A percentile compares a stretch with the other conserved stretches of the same genome.
Conservation (phyloP, 2,797 vertebrate species). For the Amblyraja radiata region DNA sequence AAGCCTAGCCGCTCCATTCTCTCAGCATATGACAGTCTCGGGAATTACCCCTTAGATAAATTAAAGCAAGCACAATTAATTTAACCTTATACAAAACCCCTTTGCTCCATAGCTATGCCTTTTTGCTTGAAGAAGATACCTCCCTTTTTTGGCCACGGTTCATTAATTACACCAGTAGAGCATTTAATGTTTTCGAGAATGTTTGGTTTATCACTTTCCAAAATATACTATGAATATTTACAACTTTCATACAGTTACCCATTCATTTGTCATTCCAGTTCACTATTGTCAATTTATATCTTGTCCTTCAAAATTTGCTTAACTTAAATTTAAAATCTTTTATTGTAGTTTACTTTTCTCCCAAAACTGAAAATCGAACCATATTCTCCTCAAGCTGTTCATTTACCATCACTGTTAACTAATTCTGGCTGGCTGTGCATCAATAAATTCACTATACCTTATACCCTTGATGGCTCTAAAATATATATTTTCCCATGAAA, state of each 20-base stretch:
- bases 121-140: neutral
- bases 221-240: neutral
- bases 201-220: neutral
- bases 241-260: neutral
- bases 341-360: neutral
- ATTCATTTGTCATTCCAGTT: neutral
- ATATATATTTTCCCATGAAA: too few species aligned
- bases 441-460: too few species aligned
- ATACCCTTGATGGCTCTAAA: too few species aligned
- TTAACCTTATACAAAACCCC: too few species aligned
- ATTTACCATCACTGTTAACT: too few species aligned
- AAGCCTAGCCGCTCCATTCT: too few species aligned
- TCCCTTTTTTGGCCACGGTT: neutral
- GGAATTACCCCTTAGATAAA: too few species aligned
- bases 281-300: neutral
- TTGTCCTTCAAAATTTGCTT: neutral
- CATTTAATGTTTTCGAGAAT: neutral
- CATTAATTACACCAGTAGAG: neutral
- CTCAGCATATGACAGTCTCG: too few species aligned
- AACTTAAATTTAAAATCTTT: neutral
- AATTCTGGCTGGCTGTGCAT: too few species aligned
- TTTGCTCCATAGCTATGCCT: neutral
- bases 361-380: too few species aligned
- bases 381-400: too few species aligned
- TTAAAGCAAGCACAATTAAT: too few species aligned